A percentile compares a stretch with the other conserved stretches of the same genome.
phyloP scores from a whole-genome alignment of 2,797 vertebrate genomes.

The Lemur catta region DNA sequence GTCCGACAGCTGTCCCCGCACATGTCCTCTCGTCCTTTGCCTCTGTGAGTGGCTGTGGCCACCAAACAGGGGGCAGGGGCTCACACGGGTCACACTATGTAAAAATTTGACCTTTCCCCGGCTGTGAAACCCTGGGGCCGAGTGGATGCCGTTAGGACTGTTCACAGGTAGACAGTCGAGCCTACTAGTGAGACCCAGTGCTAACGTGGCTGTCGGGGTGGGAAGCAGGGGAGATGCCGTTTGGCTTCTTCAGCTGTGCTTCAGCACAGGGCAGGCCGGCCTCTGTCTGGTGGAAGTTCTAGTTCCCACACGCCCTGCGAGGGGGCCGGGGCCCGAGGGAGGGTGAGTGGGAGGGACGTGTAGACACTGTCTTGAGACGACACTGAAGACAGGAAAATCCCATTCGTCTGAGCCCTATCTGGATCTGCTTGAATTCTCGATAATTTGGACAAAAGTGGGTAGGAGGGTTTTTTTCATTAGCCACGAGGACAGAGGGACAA shows the following conservation, averaged over 20 bases:
- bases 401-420: not conserved
- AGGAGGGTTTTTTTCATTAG: not conserved
- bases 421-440: not conserved
- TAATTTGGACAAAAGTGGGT: not conserved
- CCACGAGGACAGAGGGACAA: not conserved
- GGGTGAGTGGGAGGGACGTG: not conserved
- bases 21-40: not conserved
- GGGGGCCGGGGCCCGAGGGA: not conserved
- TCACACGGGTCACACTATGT: not conserved
- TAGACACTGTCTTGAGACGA: not conserved
- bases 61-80: too few relatives aligned
- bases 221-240: not conserved
- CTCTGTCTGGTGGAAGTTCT: not conserved
- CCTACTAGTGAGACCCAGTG: not conserved
- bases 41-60: not conserved
- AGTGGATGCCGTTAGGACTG: not conserved
- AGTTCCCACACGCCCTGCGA: not conserved
- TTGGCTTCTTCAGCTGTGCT: too few relatives aligned
- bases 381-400: not conserved
- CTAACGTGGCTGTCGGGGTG: not conserved
- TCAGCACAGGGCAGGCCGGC: not conserved
- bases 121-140: not conserved
- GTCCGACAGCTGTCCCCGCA: too few relatives aligned
- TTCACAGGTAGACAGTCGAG: fast-evolving
- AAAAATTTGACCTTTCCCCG: not conserved